phyloP scores from a whole-genome alignment of 2,888 invertebrate genomes.

The Leucoptera coffeella region DNA sequence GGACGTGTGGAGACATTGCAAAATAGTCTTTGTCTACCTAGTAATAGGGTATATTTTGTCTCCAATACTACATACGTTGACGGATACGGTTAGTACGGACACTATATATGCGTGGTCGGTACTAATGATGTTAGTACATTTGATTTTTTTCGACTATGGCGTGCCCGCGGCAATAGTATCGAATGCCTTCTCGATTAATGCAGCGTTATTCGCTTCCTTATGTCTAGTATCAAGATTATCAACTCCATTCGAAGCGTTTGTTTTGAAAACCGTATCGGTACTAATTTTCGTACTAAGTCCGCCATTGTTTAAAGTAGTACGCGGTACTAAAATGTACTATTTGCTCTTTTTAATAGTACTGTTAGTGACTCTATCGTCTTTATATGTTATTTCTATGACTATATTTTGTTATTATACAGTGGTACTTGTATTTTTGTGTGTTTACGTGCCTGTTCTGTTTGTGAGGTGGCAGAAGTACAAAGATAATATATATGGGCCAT shows the following conservation, averaged over 20 bases:
- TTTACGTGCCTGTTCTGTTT: slow-evolving; percentile 71
- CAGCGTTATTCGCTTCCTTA: slow-evolving; percentile 91
- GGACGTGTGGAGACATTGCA: slow-evolving; percentile 52
- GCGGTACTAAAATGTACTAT: slow-evolving; percentile 49
- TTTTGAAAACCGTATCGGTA: slow-evolving; percentile 82
- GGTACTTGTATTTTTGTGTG: slow-evolving; percentile 58
- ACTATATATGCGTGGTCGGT: slow-evolving; percentile 93
- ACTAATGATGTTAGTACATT: slow-evolving; percentile 79
- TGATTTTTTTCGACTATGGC: slow-evolving; percentile 91
- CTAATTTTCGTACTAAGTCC: slow-evolving; percentile 87
- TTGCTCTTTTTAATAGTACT: slow-evolving; percentile 44
- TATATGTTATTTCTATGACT: slow-evolving; percentile 52
- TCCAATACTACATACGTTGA: slow-evolving; percentile 88
- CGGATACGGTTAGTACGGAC: slow-evolving; percentile 95
- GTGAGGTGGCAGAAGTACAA: slow-evolving; percentile 72
- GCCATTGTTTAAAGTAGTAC: slow-evolving; percentile 61
- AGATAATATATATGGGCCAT: slow-evolving; percentile 93
- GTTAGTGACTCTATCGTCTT: slow-evolving; percentile 33
- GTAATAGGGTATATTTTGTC: slow-evolving; percentile 85
- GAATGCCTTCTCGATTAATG: slow-evolving; percentile 86
- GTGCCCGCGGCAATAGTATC: slow-evolving; percentile 83
- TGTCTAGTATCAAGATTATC: slow-evolving; percentile 90
- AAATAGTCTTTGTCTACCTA: slow-evolving; percentile 75
- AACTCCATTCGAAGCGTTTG: slow-evolving; percentile 81
- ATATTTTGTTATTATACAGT: slow-evolving; percentile 57